Percentiles rank a stretch among this genome's conserved stretches.
phyloP scores from a whole-genome alignment of 2,888 invertebrate genomes.

The Esperia sulphurella region DNA sequence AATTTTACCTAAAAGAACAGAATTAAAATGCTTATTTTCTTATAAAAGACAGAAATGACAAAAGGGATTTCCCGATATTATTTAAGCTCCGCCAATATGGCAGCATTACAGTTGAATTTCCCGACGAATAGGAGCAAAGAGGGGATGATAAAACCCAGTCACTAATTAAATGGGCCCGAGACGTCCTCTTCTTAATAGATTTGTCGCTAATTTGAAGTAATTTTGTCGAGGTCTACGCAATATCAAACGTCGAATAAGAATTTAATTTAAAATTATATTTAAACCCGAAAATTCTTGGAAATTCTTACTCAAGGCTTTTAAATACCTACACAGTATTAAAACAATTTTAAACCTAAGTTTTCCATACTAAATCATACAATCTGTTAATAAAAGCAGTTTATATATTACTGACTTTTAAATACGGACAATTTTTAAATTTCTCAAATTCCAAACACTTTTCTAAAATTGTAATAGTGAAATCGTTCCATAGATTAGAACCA shows the following conservation, averaged over 20 bases:
- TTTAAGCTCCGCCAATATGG: slow-evolving; percentile 66
- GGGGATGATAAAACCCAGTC: slow-evolving; percentile 72
- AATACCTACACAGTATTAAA: too few species aligned
- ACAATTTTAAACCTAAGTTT: too few species aligned
- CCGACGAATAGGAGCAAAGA: slow-evolving; percentile 60
- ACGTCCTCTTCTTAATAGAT: slow-evolving; percentile 72
- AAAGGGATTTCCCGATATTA: slow-evolving; percentile 49
- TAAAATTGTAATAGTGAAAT: slow-evolving; percentile 28
- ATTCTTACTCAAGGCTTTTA: too few species aligned
- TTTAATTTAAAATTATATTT: slow-evolving; percentile 31
- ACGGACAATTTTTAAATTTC: too few species aligned
- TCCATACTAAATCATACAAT: too few species aligned
- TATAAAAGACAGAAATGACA: slow-evolving; percentile 22
- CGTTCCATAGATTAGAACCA: slow-evolving; percentile 63
- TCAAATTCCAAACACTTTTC: slow-evolving; percentile 1
- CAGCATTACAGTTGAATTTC: slow-evolving; percentile 61
- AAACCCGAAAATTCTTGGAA: not conserved
- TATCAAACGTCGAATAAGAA: slow-evolving; percentile 54
- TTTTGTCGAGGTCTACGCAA: slow-evolving; percentile 48
- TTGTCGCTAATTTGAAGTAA: slow-evolving; percentile 72
- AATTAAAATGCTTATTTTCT: slow-evolving; percentile 3
- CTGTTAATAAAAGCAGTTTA: too few species aligned
- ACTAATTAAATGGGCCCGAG: slow-evolving; percentile 74
- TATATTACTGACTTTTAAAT: too few species aligned
- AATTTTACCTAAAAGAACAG: not conserved